Evolutionary conservation across 2,888 invertebrate genomes (phyloP).

Genomic region (Priocnemis perturbator): DNA sequence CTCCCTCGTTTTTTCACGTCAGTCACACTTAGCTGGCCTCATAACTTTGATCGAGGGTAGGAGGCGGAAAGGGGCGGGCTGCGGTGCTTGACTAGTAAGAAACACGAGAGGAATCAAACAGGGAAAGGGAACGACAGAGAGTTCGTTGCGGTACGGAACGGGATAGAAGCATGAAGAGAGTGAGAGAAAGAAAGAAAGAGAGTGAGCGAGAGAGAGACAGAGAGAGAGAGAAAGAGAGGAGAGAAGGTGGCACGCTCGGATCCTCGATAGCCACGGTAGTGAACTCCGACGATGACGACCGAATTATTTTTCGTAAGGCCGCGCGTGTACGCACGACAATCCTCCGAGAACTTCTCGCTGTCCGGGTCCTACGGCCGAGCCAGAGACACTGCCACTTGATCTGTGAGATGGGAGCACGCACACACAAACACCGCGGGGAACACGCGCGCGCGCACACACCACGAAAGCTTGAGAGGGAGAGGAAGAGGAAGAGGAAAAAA

Average conservation of each 20-base stretch:
- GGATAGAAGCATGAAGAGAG: conserved; percentile 6
- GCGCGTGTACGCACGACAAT: background rate
- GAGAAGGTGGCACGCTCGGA: conserved; percentile 22
- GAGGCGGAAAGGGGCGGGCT: background rate
- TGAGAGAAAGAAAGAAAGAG: conserved; percentile 25
- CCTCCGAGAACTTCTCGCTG: conserved; percentile 25
- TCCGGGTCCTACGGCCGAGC: conserved; percentile 44
- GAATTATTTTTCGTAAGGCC: conserved; percentile 20
- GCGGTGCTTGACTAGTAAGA: conserved; percentile 1
- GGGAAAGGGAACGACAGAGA: conserved; percentile 36
- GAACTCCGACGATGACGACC: conserved; percentile 32
- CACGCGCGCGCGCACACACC: conserved; percentile 17
- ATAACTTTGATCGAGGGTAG: conserved; percentile 30
- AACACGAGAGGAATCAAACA: conserved; percentile 24
- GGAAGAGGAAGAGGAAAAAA: conserved; percentile 15
- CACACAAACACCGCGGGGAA: conserved; percentile 33
- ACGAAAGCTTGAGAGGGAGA: conserved; percentile 9
- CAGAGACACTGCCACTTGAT: conserved; percentile 45
- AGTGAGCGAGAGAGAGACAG: conserved; percentile 24
- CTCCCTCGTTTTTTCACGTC: conserved; percentile 43
- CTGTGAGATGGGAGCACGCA: conserved; percentile 31
- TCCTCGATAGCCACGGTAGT: conserved; percentile 37
- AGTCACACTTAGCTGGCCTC: conserved; percentile 50
- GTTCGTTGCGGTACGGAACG: background rate
- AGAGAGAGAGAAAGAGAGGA: conserved; percentile 11